These are phyloP conservation scores for Pachliopta kotzebuea DNA, from an alignment of 2,888 invertebrate genomes.

Conservation along the genomic window DNA sequence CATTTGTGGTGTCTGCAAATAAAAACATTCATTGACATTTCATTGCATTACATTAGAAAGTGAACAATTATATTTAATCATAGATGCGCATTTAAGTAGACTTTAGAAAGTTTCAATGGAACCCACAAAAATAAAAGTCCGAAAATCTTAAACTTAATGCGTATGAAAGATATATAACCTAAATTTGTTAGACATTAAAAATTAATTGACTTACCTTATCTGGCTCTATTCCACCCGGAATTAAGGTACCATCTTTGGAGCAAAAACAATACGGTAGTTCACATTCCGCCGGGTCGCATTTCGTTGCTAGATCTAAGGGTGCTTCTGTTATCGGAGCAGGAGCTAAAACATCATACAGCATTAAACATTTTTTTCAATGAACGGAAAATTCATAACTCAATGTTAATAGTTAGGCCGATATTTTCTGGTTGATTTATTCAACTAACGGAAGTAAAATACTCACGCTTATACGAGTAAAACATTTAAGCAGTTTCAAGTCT, in stretches of 20 bases:
- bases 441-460: too few species aligned
- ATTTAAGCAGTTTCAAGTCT: not conserved
- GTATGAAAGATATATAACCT: too few species aligned
- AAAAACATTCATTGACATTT: conserved; percentile 33
- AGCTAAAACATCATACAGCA: conserved; percentile 73
- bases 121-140: conserved; percentile 4
- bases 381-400: not conserved
- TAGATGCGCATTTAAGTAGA: conserved; percentile 8
- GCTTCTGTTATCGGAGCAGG: conserved; percentile 90
- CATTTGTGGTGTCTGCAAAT: conserved; percentile 93
- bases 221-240: conserved; percentile 91
- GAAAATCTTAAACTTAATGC: too few species aligned
- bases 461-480: too few species aligned
- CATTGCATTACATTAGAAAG: conserved; percentile 14
- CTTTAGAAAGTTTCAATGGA: conserved; percentile 18
- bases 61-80: conserved; percentile 16
- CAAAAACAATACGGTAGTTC: conserved; percentile 94
- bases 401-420: not conserved
- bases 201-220: conserved; percentile 83
- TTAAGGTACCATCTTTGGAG: conserved; percentile 93
- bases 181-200: conserved; percentile 10
- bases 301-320: conserved; percentile 88
- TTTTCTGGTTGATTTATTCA: too few species aligned
- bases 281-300: conserved; percentile 89
- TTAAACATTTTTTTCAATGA: not conserved